Evolutionary conservation across 2,797 vertebrate genomes (phyloP).

Genomic region (Phoeniculus purpureus): DNA sequence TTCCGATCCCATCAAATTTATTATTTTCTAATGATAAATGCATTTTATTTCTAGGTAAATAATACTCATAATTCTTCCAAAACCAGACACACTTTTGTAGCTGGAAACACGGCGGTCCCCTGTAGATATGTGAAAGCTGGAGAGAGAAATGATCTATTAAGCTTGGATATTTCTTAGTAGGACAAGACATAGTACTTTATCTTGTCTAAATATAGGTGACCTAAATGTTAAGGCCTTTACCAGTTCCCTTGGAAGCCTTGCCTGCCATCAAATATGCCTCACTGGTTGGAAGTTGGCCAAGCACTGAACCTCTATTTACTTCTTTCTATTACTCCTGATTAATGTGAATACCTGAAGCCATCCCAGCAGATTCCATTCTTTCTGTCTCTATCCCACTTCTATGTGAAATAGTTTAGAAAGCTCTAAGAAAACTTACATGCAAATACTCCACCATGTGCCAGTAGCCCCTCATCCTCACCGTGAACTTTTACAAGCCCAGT

Average conservation of each 20-base stretch:
- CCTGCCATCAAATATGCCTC: not conserved
- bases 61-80: not conserved
- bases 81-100: not conserved
- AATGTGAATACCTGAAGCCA: not conserved
- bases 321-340: not conserved
- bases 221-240: constrained; percentile 25
- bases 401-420: not conserved
- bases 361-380: not conserved
- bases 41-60: not conserved
- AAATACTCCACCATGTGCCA: not conserved
- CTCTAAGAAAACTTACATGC: not conserved
- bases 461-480: not conserved
- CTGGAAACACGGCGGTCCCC: not conserved
- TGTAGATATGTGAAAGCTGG: not conserved
- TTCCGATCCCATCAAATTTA: not conserved
- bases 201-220: constrained; percentile 50
- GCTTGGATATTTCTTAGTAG: not conserved
- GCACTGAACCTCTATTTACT: not conserved
- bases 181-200: not conserved
- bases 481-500: not conserved
- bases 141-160: constrained; percentile 24
- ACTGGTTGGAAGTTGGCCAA: not conserved
- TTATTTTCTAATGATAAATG: not conserved
- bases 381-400: not conserved
- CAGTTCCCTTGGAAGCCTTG: not conserved